Conservation (phyloP, 1,140 invertebrate species). For the Calephelis virginiensis region DNA sequence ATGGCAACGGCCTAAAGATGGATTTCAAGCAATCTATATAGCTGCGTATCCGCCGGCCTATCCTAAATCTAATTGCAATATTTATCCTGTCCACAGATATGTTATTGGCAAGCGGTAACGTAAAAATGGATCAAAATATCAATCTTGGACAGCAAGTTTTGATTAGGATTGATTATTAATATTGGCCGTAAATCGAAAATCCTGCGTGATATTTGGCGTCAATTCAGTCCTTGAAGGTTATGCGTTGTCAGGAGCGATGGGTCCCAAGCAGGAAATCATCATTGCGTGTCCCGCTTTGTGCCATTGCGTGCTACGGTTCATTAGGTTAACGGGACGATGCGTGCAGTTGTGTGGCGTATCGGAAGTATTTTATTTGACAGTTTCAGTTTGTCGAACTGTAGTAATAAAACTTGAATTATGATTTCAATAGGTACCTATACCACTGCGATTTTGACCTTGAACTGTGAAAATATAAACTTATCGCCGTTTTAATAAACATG, state of each 20-base stretch:
- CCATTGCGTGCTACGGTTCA: background rate
- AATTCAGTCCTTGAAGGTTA: conserved; percentile 11
- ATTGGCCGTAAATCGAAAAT: background rate
- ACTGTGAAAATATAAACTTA: too few relatives aligned
- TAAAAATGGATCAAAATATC: too few relatives aligned
- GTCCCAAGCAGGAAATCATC: background rate
- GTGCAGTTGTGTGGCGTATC: background rate
- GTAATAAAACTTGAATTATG: background rate
- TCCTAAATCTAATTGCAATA: too few relatives aligned
- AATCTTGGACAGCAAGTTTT: too few relatives aligned
- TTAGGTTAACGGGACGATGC: conserved; percentile 5
- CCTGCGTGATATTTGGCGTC: conserved; percentile 6
- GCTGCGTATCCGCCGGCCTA: too few relatives aligned
- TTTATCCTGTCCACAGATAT: too few relatives aligned
- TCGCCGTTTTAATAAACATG: too few relatives aligned
- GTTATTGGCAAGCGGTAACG: too few relatives aligned
- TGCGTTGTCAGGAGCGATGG: background rate
- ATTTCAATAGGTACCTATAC: background rate
- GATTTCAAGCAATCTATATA: too few relatives aligned
- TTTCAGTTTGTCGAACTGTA: background rate
- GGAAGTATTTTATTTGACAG: conserved; percentile 7
- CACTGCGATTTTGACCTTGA: too few relatives aligned
- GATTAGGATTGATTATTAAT: too few relatives aligned
- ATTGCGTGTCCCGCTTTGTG: background rate
- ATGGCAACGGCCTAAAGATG: too few relatives aligned